phyloP scores from a whole-genome alignment of 2,113 vertebrate species.

The Eolophus roseicapilla region DNA sequence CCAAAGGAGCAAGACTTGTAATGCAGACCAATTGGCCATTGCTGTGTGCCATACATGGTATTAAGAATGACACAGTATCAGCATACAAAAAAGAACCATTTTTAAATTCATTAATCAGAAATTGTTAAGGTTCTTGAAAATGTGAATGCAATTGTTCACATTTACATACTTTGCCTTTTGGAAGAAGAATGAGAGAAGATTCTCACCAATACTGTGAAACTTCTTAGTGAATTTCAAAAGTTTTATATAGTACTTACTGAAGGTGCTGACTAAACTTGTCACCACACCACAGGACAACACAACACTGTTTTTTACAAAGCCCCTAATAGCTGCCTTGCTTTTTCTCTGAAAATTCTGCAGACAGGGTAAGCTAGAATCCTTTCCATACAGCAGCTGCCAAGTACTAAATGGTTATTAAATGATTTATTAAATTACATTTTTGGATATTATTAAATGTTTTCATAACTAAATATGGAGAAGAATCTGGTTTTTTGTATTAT shows the following conservation, averaged over 20 bases:
- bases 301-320: background rate
- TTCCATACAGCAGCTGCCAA: background rate
- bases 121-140: background rate
- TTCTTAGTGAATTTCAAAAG: background rate
- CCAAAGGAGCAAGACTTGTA: background rate
- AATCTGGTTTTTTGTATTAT: background rate
- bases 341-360: background rate
- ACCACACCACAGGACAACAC: background rate
- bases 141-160: background rate
- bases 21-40: background rate
- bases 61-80: background rate
- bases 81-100: background rate
- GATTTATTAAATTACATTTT: background rate
- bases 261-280: background rate
- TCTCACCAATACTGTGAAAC: background rate
- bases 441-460: background rate
- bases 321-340: background rate
- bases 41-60: background rate
- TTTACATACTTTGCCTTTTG: background rate
- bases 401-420: background rate
- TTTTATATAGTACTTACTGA: background rate
- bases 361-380: background rate
- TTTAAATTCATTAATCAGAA: background rate
- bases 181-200: background rate
- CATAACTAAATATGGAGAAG: background rate